These are phyloP conservation scores for Tragopan temminckii DNA, from an alignment of 2,797 vertebrate species.

Conservation along the genomic window DNA sequence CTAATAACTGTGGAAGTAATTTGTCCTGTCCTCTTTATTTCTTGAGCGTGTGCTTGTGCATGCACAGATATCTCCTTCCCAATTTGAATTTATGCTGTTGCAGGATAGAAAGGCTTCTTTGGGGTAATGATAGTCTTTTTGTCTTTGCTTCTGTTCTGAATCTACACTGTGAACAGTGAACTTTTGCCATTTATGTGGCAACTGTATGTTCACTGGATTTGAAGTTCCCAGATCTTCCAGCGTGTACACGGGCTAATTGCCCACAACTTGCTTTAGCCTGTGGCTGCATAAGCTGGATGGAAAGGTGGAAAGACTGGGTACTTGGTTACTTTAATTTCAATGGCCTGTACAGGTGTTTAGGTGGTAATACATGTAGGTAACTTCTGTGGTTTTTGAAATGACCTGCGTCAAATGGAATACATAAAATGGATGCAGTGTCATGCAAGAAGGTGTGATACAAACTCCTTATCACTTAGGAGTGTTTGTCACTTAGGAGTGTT, in stretches of 20 bases:
- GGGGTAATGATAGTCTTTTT: background rate
- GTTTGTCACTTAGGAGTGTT: background rate
- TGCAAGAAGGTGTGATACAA: background rate
- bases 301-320: background rate
- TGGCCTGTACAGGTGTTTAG: background rate
- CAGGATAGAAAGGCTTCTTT: background rate
- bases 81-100: background rate
- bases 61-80: background rate
- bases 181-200: background rate
- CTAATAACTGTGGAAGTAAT: background rate
- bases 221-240: background rate
- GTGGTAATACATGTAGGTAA: background rate
- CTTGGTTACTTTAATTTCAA: background rate
- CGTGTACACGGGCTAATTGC: background rate
- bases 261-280: accelerated
- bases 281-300: background rate
- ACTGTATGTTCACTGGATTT: background rate
- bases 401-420: background rate
- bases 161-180: accelerated
- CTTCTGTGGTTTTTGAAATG: background rate
- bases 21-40: background rate
- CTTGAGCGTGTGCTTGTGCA: accelerated
- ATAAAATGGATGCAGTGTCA: background rate
- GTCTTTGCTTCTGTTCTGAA: background rate
- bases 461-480: background rate